Base-by-base conservation (phyloP, 2,888 invertebrate species). In the Coleophora deauratella region DNA sequence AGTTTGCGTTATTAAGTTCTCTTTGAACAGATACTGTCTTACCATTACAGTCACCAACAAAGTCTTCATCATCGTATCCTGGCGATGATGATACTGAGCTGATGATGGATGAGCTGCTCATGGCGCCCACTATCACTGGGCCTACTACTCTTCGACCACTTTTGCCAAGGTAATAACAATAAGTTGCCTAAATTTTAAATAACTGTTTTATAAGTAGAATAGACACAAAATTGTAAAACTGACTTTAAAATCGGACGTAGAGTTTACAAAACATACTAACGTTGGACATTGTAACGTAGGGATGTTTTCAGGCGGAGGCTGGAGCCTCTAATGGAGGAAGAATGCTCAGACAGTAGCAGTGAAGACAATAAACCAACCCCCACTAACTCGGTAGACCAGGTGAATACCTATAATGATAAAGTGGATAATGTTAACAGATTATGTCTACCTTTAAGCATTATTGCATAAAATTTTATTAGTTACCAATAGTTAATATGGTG, bases 251-350 rank as follows among this genome's bases (percentile, higher is more conserved):
- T 21, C 6, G 21, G 21, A 21, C 21, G 6, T 21, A 21, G 21
- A 21, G 6, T 21, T 21, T 6, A 21, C 21, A 21, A 21, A 21
- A n/a, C 3, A 21, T 21, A 63, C 41, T 50, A 62, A 41, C 59
- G 64, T 31, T 54, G 74, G 68, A 51, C 45, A 43, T 44, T 51
- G 58, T 56, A 50, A 62, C 51, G 46, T 64, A 84, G 84, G 74
- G 84, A 84, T 69, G 79, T 87, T 59, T 88, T 86, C 68, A 90
- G 91, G 70, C 87, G 93, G 74, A 89, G 94, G 54, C 77, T 95
- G 62, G 95, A 95, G 68, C 94, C 95, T 38, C 87, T 95, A 6
- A 89, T 93, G 51, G 94, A 95, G 75, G 95, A 95, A 76, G 94
- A 95, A 27, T 90, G 88, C 46, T 92, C 93, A 13, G 91, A 91